Conservation (phyloP, 2,888 invertebrate species). For the Salpingus planirostris region DNA sequence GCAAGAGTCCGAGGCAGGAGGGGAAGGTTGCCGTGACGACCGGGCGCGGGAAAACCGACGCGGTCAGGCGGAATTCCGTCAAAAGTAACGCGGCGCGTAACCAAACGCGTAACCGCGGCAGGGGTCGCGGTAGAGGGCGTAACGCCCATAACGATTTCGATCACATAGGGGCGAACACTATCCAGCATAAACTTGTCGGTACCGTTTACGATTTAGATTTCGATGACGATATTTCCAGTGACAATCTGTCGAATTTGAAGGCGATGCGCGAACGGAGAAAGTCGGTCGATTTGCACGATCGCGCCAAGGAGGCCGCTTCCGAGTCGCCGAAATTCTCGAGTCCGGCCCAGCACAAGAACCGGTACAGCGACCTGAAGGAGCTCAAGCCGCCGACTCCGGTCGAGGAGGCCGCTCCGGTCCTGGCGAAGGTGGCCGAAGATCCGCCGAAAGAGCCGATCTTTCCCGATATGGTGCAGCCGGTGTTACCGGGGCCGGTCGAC, state of each 20-base stretch:
- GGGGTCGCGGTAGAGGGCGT: conserved; percentile 31
- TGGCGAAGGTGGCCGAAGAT: conserved; percentile 25
- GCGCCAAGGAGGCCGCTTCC: conserved; percentile 45
- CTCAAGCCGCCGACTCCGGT: conserved; percentile 45
- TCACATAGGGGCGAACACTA: conserved; percentile 60
- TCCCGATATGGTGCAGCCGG: conserved; percentile 56
- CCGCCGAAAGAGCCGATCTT: conserved; percentile 38
- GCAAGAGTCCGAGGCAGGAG: conserved; percentile 34
- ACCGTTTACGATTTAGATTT: conserved; percentile 83
- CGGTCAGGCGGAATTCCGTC: conserved; percentile 24
- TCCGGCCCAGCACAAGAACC: conserved; percentile 40
- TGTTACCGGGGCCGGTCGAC: conserved; percentile 79
- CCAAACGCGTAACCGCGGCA: conserved; percentile 34
- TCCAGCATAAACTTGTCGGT: conserved; percentile 72
- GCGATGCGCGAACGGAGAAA: conserved; percentile 71
- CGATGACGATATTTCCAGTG: conserved; percentile 70
- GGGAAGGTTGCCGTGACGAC: conserved; percentile 30
- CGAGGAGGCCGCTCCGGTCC: too few species aligned
- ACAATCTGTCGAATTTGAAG: conserved; percentile 63
- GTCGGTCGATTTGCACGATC: conserved; percentile 61
- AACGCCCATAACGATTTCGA: conserved; percentile 31
- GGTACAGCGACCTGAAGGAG: conserved; percentile 43
- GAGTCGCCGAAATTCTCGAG: conserved; percentile 51
- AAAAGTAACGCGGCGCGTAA: conserved; percentile 28
- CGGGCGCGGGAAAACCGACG: conserved; percentile 24